Base-by-base conservation (phyloP, 1,140 invertebrate species). In the Globodera rostochiensis region DNA sequence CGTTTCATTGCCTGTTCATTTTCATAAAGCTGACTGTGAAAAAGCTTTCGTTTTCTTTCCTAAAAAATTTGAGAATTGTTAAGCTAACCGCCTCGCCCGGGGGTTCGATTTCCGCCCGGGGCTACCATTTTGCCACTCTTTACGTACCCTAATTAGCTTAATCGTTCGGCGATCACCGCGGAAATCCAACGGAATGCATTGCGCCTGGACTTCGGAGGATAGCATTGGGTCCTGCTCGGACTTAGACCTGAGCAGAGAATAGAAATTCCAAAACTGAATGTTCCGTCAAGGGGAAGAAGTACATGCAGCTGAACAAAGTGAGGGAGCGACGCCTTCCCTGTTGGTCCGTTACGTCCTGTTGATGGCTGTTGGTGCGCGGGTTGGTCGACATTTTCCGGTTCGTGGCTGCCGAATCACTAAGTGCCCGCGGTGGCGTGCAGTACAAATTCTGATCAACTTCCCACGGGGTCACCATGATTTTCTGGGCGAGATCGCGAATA, bases 31-130 rank as follows among this genome's bases (percentile, higher is more conserved):
- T 92, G 92, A 5, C 92, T 93, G 84, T 94, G 93, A 88, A 93
- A 93, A 21, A 94, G 87, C 86, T 93, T 93, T 75, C 93, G 91
- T 88, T 93, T 92, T 90, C 94, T 92, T 89, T 94, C 92, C 94
- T 94, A 89, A 64, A 87, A 89, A 64, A 87, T 82, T 64, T 60
- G 25, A 25, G 45, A 53, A 36, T 36, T 36, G 36, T 36, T 36
- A 36, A 36, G 36, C 36, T 36, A 36, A 36, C 36, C 36, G 36
- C 36, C 36, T 0, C 36, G 67, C 70, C 4, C 5, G 71, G 66
- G 21, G 15, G 45, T 77, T 36, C 19, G 21, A 75, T 9, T 75
- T 25, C 19, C 45, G 19, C n/a, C 21, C 9, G 36, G 36, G 36
- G 36, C 36, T 36, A 36, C 36, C 13, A 36, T 60, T 47, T 21